phyloP scores from a whole-genome alignment of 2,888 invertebrate genomes.

The Rugalucina vietnamica region DNA sequence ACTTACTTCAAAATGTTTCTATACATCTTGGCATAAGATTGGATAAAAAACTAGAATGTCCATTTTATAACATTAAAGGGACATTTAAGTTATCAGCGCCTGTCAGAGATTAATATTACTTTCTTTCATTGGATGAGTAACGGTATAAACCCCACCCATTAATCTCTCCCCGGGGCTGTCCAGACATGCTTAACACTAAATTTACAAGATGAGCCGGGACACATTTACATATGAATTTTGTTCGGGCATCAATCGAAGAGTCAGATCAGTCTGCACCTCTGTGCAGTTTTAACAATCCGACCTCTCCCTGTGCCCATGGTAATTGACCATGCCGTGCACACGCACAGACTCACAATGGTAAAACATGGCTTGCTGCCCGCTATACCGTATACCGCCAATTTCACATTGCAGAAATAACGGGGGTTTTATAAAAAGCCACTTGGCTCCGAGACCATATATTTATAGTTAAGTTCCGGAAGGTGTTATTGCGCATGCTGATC shows the following conservation, averaged over 20 bases:
- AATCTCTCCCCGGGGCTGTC: background rate
- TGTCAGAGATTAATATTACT: background rate
- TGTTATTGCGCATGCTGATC: too few species aligned
- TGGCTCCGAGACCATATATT: too few species aligned
- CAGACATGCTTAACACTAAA: background rate
- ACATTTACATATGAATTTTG: too few species aligned
- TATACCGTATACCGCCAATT: too few species aligned
- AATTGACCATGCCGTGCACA: background rate
- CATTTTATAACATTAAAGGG: too few species aligned
- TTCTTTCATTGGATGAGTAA: background rate
- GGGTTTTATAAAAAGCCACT: too few species aligned
- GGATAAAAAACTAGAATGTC: too few species aligned
- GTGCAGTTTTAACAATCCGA: background rate
- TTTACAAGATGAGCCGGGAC: too few species aligned
- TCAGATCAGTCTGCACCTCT: background rate
- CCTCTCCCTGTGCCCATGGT: background rate
- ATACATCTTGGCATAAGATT: background rate
- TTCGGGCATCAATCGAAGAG: too few species aligned
- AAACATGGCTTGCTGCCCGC: background rate
- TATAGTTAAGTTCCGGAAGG: too few species aligned
- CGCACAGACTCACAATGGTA: background rate
- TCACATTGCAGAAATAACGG: too few species aligned
- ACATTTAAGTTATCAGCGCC: background rate
- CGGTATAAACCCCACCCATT: background rate
- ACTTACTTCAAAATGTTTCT: background rate